Base-by-base conservation (phyloP, 2,797 vertebrate genomes). In the Phalanger gymnotis region DNA sequence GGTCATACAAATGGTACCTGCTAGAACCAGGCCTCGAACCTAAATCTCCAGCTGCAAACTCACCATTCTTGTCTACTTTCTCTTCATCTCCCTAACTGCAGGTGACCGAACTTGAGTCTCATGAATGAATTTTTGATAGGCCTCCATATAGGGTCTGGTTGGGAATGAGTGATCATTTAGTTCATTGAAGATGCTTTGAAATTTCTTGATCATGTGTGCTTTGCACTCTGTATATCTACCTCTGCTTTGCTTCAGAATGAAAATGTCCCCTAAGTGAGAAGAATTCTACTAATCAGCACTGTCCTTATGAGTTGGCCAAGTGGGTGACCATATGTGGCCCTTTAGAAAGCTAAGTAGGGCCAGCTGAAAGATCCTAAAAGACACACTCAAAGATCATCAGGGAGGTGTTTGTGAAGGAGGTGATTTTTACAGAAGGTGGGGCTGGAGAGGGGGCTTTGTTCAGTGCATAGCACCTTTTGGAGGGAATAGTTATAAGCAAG, bases 51-150 rank as follows among this genome's bases (percentile, higher is more conserved):
- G 40, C 2, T 27, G 40, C 40, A 47, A 81, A 47, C 40, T 81
- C 22, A 27, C 22, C 9, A 47, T 27, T 27, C 73, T 81, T 11
- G 3, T 40, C 73, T 27, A 27, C 40, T 81, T 81, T 47, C 81
- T 58, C 95, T 93, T 92, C n/a, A 1, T 81, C 93, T 92, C 58
- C 52, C 34, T 7, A 40, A 52, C 3, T 90, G 56, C 5, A 6
- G 96, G 91, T 16, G 2, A 61, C 94, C 90, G 91, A 40, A 92
- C 93, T 53, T 92, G 66, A 19, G 10, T 47, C 90, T 52, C 92
- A 2, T 0, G 14, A 5, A 34, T 0, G 1, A 27, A 9, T 22
- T 81, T 81, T 81, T 81, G n/a, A 11, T 47, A 25, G n/a, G 2
- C 7, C 40, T 81, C 73, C 22, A 25, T 47, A 11, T 25, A 47